These are phyloP conservation scores for Intellagama lesueurii DNA, from an alignment of 2,797 vertebrate species.

Conservation along the genomic window DNA sequence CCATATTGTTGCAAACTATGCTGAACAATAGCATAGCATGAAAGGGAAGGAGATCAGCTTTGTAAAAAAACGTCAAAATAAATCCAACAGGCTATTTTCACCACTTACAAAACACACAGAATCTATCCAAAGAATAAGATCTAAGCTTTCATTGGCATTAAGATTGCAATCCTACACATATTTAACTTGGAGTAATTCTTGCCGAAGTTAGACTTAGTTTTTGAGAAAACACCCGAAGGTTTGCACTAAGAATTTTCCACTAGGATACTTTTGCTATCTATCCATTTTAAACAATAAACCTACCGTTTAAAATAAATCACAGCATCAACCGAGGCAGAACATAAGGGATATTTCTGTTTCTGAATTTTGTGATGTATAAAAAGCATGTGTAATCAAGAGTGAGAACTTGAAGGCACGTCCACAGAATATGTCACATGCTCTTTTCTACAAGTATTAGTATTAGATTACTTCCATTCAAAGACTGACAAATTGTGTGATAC, in stretches of 20 bases:
- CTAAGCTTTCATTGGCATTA: background rate
- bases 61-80: background rate
- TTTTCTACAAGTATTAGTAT: background rate
- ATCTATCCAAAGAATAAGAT: background rate
- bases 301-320: background rate
- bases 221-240: no score
- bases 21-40: background rate
- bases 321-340: background rate
- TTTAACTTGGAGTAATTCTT: background rate
- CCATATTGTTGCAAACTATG: background rate
- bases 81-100: background rate
- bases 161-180: background rate
- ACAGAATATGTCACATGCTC: background rate
- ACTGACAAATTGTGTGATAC: no score
- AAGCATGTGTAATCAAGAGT: background rate
- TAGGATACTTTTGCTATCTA: no score
- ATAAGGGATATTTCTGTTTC: background rate
- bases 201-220: background rate
- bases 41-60: background rate
- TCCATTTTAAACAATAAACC: no score
- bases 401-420: background rate
- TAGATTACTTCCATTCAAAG: background rate
- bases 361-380: background rate
- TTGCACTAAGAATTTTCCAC: no score
- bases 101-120: background rate